phyloP scores from a whole-genome alignment of 2,113 vertebrate species.

The Nannospalax galili region DNA sequence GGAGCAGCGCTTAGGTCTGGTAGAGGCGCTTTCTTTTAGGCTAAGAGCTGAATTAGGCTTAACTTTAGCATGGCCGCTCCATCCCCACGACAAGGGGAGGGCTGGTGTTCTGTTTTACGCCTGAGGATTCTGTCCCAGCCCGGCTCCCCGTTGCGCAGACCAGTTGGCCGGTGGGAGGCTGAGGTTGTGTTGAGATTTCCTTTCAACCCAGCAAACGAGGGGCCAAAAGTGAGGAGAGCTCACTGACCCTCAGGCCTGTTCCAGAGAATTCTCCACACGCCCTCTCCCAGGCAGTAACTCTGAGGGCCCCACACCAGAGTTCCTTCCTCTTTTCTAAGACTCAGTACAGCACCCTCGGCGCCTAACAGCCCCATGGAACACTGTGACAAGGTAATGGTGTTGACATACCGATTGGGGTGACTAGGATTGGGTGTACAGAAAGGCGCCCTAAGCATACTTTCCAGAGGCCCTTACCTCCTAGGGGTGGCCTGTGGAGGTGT shows the following conservation, averaged over 20 bases:
- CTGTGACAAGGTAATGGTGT: rapidly evolving
- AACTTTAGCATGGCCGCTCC: too few relatives aligned
- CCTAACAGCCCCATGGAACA: too few relatives aligned
- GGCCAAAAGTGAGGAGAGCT: rapidly evolving
- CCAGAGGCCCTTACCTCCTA: too few relatives aligned
- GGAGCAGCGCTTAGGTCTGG: background rate
- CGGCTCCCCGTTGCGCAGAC: too few relatives aligned
- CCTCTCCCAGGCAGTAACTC: background rate
- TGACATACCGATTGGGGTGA: background rate
- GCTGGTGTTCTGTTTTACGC: too few relatives aligned
- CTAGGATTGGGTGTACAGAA: background rate
- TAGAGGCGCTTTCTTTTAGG: background rate
- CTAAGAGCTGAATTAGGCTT: background rate
- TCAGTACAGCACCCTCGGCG: too few relatives aligned
- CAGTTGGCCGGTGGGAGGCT: rapidly evolving
- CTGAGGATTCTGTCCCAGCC: background rate
- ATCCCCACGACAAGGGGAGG: background rate
- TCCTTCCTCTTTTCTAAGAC: background rate
- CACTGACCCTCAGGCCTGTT: background rate
- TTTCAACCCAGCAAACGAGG: too few relatives aligned
- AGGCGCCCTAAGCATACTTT: background rate
- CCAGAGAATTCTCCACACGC: too few relatives aligned
- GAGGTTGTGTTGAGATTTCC: background rate
- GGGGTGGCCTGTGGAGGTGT: background rate
- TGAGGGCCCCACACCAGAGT: background rate